Base-by-base conservation (phyloP, 2,888 invertebrate species). In the Sminthurides aquaticus region DNA sequence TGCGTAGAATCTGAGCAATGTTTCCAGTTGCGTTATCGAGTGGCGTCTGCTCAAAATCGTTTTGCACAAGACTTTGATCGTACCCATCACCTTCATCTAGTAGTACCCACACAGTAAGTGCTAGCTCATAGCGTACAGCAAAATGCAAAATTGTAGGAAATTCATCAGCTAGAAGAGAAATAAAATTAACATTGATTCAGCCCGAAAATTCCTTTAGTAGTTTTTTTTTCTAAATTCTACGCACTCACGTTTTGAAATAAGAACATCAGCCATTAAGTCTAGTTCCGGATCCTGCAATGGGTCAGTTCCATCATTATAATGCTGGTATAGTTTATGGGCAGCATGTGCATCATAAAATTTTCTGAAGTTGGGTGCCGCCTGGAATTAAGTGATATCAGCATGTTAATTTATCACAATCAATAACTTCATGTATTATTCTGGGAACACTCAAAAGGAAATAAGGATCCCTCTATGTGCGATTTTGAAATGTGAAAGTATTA, bases 91-190 rank as follows among this genome's bases (percentile, higher is more conserved):
- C 70, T 52, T 72, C 69, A 8, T 71, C 69, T 20, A 74, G 60
- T 18, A 73, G 66, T 2, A 65, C 67, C 48, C 67, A 71, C 15
- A 71, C 71, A 5, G 72, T 73, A 54, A 70, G 66, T 57, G 67
- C 61, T 26, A 74, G 62, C 18, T 73, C 73, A 48, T 74, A 74
- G 55, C 67, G 70, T 25, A 70, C 69, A n/a, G 72, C 69, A 60
- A 73, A 73, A 62, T 74, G 74, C 71, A 74, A 68, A 5, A 68
- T 57, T 28, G 72, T 73, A 22, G 71, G 71, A 43, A 72, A 68
- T 49, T 69, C 70, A 28, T 72, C 70, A 26, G 62, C 71, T 70
- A 20, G n/a, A n/a, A n/a, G n/a, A n/a, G n/a, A n/a, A n/a, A n/a
- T n/a, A n/a, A n/a, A n/a, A n/a, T n/a, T n/a, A n/a, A n/a, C n/a